Percentiles rank a stretch among this genome's conserved stretches.
These are phyloP conservation scores for Chloroceryle inda DNA, from an alignment of 2,797 vertebrate genomes.

Conservation along the genomic window DNA sequence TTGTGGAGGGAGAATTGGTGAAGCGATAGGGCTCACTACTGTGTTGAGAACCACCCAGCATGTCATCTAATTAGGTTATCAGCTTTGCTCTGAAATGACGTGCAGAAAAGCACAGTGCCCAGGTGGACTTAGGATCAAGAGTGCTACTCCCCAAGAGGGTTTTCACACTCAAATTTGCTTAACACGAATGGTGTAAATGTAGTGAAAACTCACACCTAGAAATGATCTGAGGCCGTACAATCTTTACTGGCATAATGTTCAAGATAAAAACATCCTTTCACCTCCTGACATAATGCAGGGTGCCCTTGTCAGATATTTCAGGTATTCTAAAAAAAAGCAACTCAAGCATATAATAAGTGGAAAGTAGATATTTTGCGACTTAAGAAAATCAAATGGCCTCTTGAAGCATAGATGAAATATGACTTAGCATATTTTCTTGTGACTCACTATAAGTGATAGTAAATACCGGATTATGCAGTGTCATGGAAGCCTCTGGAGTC, in stretches of 20 bases:
- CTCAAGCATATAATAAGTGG: background rate
- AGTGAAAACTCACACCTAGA: background rate
- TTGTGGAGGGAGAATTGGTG: background rate
- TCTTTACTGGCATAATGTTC: background rate
- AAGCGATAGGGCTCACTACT: background rate
- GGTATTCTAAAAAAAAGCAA: background rate
- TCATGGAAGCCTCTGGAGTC: conserved; percentile 1
- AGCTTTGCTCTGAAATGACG: background rate
- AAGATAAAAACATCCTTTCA: background rate
- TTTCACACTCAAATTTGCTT: background rate
- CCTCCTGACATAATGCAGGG: fast-evolving
- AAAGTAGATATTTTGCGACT: background rate
- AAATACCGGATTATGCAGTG: background rate
- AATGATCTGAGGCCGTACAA: background rate
- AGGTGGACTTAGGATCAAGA: background rate
- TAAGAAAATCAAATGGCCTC: background rate
- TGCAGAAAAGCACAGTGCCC: background rate
- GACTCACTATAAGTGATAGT: background rate
- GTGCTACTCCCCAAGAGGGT: background rate
- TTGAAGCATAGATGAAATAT: background rate
- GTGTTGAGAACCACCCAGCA: background rate
- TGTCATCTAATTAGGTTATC: conserved; percentile 1
- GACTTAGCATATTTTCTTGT: background rate
- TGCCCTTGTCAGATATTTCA: background rate
- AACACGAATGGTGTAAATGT: background rate